Percentiles rank a stretch among this genome's conserved stretches.
Conservation (phyloP, 2,888 invertebrate genomes). For the Morpho helenor region DNA sequence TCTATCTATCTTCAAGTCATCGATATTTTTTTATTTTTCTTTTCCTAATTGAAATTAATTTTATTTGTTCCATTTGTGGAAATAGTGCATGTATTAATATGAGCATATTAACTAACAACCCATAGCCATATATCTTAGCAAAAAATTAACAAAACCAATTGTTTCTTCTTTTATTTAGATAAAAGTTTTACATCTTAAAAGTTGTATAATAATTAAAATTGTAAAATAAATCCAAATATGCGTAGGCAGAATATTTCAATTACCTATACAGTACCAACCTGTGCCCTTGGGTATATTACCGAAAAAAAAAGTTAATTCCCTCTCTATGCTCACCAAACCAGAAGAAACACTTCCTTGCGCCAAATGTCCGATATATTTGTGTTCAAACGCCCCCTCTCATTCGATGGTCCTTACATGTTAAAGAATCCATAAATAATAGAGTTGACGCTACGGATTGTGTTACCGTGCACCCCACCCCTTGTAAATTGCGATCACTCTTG, state of each 20-base stretch:
- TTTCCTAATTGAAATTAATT: no score
- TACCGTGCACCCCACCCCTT: constrained; percentile 49
- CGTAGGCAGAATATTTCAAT: neutral
- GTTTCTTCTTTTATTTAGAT: no score
- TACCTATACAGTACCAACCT: constrained; percentile 24
- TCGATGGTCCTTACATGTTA: constrained; percentile 73
- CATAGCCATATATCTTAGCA: no score
- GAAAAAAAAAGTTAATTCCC: constrained; percentile 43
- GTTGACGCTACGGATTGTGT: constrained; percentile 74
- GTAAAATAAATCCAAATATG: no score
- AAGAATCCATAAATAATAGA: constrained; percentile 80
- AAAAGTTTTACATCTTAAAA: no score
- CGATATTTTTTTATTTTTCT: no score
- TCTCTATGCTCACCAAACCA: constrained; percentile 49
- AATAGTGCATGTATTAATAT: no score
- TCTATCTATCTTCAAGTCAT: no score
- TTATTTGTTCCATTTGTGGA: no score
- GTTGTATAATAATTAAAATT: no score
- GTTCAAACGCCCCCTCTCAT: constrained; percentile 44
- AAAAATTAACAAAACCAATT: no score
- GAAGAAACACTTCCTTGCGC: constrained; percentile 71
- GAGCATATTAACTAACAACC: no score
- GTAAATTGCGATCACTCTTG: constrained; percentile 55
- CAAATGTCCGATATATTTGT: constrained; percentile 66
- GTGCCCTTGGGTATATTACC: constrained; percentile 21